These are phyloP conservation scores for Arctocebus calabarensis DNA, from an alignment of 2,797 vertebrate species.

Conservation along the genomic window DNA sequence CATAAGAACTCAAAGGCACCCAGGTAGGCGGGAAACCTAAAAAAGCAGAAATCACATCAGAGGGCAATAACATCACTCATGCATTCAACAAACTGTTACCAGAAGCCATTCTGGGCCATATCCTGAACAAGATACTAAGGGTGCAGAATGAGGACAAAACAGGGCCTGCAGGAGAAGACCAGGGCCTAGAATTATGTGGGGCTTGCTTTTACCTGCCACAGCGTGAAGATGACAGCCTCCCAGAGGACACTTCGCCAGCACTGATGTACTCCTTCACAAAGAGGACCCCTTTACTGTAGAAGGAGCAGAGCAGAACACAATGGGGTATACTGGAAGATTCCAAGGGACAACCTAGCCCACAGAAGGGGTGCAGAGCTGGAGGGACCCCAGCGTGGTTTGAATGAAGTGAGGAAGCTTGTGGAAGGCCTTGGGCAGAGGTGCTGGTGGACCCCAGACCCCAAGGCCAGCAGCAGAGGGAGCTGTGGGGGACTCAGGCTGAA, in stretches of 20 bases:
- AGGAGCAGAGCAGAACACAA: constrained; percentile 51
- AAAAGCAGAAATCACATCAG: background rate
- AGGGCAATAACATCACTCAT: no score
- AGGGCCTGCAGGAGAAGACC: background rate
- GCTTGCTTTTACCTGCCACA: constrained; percentile 81
- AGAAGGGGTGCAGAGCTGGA: background rate
- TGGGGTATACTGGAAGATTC: constrained; percentile 47
- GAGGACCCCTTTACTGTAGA: constrained; percentile 85
- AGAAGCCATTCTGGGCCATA: background rate
- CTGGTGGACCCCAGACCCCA: background rate
- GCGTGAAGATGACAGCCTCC: constrained; percentile 77
- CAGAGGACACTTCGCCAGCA: constrained; percentile 82
- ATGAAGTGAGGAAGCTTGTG: background rate
- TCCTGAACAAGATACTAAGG: background rate
- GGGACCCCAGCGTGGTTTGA: background rate
- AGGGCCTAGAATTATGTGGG: background rate
- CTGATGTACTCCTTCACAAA: constrained; percentile 94
- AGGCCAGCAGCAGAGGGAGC: background rate
- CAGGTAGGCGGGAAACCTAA: background rate
- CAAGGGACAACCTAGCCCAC: background rate
- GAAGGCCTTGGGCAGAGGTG: background rate
- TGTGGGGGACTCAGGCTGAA: background rate
- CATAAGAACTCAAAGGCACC: background rate
- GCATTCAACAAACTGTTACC: background rate
- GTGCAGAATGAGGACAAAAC: background rate